Base-by-base conservation (phyloP, 1,140 invertebrate species). In the Pissodes strobi region DNA sequence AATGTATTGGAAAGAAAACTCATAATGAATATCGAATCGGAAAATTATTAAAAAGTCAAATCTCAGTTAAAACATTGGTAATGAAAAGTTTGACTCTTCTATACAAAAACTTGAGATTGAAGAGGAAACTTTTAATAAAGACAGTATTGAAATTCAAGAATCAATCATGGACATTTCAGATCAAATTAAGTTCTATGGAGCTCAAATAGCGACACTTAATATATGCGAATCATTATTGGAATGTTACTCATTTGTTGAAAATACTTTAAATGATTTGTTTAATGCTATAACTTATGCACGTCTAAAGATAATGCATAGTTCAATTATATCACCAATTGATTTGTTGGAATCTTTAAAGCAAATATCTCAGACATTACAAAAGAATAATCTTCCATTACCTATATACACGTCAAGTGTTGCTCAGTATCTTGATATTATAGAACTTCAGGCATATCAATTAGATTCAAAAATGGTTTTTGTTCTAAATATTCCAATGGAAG, bases 81-180 rank as follows among this genome's bases (percentile, higher is more conserved):
- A 67, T 69, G 15, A 57, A 57, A 59, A 69, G 45, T 69, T 69
- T 30, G 66, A 69, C 30, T 18, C 48, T n/a, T 66, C 67, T 34
- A 60, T 68, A 18, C 37, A 61, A 39, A 66, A 68, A 55, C 25
- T 66, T 15, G 13, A 61, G 18, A 53, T 66, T 17, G 63, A 62
- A 27, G 62, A 65, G 53, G 39, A 61, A 22, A 66, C 34, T 18
- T 67, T 67, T 55, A 64, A 64, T 34, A 63, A 57, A 51, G 41
- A 56, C 51, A 46, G 66, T 12, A 15, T 56, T 56, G 45, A 55
- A 55, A 65, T 65, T 39, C 12, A 61, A 19, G 23, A 53, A 12
- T n/a, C n/a, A n/a, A n/a, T n/a, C n/a, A n/a, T n/a, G n/a, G n/a
- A n/a, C n/a, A n/a, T n/a, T n/a, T n/a, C 55, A 3, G 55, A 57